phyloP scores from a whole-genome alignment of 2,797 vertebrate species.

The Sebastiscus tertius region DNA sequence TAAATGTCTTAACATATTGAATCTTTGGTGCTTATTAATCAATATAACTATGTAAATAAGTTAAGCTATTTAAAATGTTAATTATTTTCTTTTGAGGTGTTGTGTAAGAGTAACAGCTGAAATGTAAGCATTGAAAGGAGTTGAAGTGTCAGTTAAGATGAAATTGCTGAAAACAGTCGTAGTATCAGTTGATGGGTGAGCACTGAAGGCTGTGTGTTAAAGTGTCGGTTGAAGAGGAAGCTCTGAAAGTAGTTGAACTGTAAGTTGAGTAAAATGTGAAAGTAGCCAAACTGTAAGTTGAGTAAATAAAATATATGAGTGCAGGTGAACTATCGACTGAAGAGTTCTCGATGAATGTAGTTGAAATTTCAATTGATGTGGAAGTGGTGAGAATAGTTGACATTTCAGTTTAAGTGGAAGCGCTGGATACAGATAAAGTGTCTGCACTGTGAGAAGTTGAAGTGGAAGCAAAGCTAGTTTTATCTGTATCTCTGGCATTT shows the following conservation, averaged over 20 bases:
- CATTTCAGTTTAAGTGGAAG: background rate
- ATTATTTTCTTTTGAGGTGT: background rate
- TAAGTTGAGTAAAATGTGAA: background rate
- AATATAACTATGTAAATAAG: background rate
- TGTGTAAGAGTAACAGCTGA: background rate
- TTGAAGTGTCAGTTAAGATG: background rate
- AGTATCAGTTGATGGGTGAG: background rate
- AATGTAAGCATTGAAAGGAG: background rate
- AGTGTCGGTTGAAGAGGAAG: background rate
- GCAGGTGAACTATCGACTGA: background rate
- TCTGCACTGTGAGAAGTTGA: background rate
- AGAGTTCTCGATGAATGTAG: background rate
- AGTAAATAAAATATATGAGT: too few relatives aligned
- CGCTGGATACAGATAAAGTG: background rate
- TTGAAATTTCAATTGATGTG: background rate
- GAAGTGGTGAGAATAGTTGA: background rate
- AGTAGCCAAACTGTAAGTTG: background rate
- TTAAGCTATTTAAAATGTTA: background rate
- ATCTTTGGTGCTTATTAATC: background rate
- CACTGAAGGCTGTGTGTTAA: background rate
- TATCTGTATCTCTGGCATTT: background rate
- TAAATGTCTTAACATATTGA: background rate
- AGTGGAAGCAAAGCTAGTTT: background rate
- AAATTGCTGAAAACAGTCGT: background rate
- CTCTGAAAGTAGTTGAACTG: background rate